phyloP scores from a whole-genome alignment of 2,888 invertebrate genomes.

The Xestia xanthographa region DNA sequence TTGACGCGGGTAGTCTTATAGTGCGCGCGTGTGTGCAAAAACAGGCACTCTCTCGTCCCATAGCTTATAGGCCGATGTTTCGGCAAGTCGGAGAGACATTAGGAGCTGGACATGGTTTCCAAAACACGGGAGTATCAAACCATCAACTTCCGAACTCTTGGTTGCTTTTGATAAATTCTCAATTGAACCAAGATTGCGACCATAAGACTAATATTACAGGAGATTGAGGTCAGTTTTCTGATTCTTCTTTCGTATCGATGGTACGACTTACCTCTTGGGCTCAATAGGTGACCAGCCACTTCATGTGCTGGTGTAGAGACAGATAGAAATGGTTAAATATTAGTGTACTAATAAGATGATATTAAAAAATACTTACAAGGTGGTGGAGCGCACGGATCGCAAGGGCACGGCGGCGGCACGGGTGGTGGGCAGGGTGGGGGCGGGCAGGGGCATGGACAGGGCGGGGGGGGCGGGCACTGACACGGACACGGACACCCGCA shows the following conservation, averaged over 20 bases:
- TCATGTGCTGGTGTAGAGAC: neutral
- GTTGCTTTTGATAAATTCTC: neutral
- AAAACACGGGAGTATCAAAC: too few relatives aligned
- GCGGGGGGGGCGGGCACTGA: slow-evolving; percentile 55
- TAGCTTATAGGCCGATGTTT: neutral
- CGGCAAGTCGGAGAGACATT: neutral
- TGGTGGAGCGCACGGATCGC: slow-evolving; percentile 61
- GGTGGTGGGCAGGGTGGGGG: slow-evolving; percentile 64
- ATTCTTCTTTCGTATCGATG: neutral
- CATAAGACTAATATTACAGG: neutral
- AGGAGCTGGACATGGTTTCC: neutral
- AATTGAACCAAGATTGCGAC: neutral
- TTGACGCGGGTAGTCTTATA: neutral
- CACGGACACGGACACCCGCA: slow-evolving; percentile 57
- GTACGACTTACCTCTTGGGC: neutral
- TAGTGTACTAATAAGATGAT: neutral
- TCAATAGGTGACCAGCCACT: neutral
- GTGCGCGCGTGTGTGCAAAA: neutral
- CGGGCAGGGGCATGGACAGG: slow-evolving; percentile 55
- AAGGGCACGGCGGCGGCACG: slow-evolving; percentile 61
- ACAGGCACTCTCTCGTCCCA: neutral
- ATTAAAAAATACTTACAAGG: slow-evolving; percentile 68
- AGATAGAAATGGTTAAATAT: neutral
- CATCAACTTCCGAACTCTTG: neutral
- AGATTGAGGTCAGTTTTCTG: neutral